A percentile compares a stretch with the other conserved stretches of the same genome.
These are phyloP conservation scores for Neolamprologus devosi DNA, from an alignment of 2,113 vertebrate species.

Conservation along the genomic window DNA sequence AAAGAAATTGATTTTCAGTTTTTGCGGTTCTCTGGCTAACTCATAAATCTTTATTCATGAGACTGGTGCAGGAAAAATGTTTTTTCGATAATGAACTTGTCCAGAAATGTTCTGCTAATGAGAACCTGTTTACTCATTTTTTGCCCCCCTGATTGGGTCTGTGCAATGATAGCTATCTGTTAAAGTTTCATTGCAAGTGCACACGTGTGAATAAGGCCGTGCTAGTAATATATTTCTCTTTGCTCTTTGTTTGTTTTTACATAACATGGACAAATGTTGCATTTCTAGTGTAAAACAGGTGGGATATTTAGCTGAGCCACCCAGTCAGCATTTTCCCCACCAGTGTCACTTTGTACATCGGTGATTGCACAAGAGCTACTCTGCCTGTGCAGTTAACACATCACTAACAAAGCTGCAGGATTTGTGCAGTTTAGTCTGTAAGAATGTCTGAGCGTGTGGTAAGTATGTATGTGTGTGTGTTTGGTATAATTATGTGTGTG, in stretches of 20 bases:
- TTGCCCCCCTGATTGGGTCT: neutral
- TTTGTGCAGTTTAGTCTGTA: slow-evolving; percentile 5
- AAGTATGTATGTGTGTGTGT: neutral
- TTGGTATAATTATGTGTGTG: neutral
- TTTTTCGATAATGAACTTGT: neutral
- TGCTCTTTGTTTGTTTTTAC: slow-evolving; percentile 2
- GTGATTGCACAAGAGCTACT: slow-evolving; percentile 4
- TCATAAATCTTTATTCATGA: neutral
- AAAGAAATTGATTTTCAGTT: neutral
- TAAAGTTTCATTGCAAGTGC: neutral
- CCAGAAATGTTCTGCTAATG: neutral
- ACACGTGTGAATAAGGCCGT: neutral
- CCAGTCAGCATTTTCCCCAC: neutral
- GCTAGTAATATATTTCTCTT: neutral
- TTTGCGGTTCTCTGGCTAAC: neutral
- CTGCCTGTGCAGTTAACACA: neutral
- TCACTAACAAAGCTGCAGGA: slow-evolving; percentile 20
- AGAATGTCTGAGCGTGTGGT: neutral
- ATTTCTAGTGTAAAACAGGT: slow-evolving; percentile 1
- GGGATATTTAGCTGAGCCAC: neutral
- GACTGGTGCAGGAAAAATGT: neutral
- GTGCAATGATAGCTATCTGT: neutral
- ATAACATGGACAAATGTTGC: neutral
- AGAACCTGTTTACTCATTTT: neutral
- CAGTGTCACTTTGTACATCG: slow-evolving; percentile 1